phyloP scores from a whole-genome alignment of 2,113 vertebrate species.

The Macquaria australasica region DNA sequence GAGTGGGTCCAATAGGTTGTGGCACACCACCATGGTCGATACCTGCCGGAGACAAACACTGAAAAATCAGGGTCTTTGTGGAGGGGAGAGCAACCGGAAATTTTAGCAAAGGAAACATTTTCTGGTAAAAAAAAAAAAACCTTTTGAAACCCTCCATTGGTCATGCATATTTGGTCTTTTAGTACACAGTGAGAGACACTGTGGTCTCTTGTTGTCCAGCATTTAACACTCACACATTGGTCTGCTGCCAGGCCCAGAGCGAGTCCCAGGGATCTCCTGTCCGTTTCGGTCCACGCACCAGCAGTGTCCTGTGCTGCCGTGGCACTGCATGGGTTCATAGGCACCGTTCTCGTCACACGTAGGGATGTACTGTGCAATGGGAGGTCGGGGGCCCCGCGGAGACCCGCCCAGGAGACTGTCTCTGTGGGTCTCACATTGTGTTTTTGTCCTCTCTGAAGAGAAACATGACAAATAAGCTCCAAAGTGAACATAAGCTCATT shows the following conservation, averaged over 20 bases:
- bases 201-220: neutral
- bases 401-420: conserved; percentile 80
- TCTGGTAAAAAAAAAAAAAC: neutral
- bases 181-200: neutral
- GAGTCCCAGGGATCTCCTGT: conserved; percentile 90
- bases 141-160: neutral
- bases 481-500: neutral
- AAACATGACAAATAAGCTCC: conserved; percentile 20
- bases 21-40: conserved; percentile 81
- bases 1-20: conserved; percentile 84
- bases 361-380: conserved; percentile 85
- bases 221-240: conserved; percentile 89
- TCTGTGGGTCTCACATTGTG: conserved; percentile 87
- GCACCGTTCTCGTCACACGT: conserved; percentile 89
- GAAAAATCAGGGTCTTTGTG: neutral
- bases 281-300: conserved; percentile 94
- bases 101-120: neutral
- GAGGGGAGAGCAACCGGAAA: neutral
- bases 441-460: conserved; percentile 84
- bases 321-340: conserved; percentile 91
- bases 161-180: neutral
- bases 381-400: conserved; percentile 66
- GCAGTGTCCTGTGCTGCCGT: conserved; percentile 87
- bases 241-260: conserved; percentile 81
- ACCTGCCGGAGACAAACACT: conserved; percentile 65